Base-by-base conservation (phyloP, 2,888 invertebrate genomes). In the Sinohyriopsis cumingii region DNA sequence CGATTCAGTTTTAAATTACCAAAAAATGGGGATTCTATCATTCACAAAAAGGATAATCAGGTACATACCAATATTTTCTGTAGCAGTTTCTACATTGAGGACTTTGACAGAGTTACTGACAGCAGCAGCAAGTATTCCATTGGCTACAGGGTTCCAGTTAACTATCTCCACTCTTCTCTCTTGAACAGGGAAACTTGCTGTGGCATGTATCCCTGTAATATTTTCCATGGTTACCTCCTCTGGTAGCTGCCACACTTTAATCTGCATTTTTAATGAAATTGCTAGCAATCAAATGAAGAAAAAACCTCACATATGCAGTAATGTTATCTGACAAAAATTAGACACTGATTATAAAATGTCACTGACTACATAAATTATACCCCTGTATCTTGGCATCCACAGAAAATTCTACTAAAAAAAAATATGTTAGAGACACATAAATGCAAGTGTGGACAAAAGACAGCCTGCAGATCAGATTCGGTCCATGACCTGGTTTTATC, bases 201-300 rank as follows among this genome's bases (percentile, higher is more conserved):
- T 63, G 3, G 79, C 73, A 24, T 74, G 68, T 15, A 78, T 63
- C 15, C 95, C 95, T 0, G 95, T 93, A 81, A 94, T 94, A 56
- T 94, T 93, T 0, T 95, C 90, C 87, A 94, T 93, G 86, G 94
- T 93, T 69, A 96, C 95, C 78, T 93, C 93, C 71, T 94, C 94
- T 18, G 96, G 96, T 86, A 97, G 94, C 85, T 95, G 94, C 97
- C 97, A 97, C 69, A 97, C 92, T 91, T 96, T 96, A 0, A 97
- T 93, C 94, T 95, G 63, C 86, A 86, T 45, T 45, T 45, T 45
- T 12, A 45, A 45, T 15, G 3, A 4, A 45, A 45, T 1, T 45
- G 45, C 12, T 45, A 45, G 5, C 45, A 45, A 45, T 45, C 45
- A 12, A 45, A 45, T 71, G 71, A 65, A 63, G 19, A 45, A 60